Conservation (phyloP, 2,888 invertebrate genomes). For the Acanthococcus lagerstroemiae region DNA sequence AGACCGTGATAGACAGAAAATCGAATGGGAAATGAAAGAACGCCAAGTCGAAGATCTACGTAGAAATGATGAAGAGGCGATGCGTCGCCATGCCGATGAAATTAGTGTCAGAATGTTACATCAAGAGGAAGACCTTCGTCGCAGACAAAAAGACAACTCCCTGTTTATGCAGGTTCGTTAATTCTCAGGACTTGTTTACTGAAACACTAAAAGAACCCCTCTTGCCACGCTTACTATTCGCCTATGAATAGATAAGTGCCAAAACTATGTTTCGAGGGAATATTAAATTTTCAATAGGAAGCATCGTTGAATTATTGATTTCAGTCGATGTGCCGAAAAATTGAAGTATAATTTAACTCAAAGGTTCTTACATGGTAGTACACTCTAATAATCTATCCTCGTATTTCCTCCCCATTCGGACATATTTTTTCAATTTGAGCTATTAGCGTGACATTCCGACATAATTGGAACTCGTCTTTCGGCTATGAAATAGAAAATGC, state of each 20-base stretch:
- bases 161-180: constrained; percentile 65
- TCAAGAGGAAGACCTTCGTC: constrained; percentile 74
- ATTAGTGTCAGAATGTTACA: constrained; percentile 63
- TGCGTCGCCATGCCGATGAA: constrained; percentile 64
- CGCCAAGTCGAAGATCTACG: constrained; percentile 70
- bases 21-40: constrained; percentile 72
- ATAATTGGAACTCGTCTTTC: too few species aligned
- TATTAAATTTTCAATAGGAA: constrained; percentile 13
- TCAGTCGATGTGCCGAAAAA: constrained; percentile 4
- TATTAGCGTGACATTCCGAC: too few species aligned
- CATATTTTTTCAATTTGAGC: too few species aligned
- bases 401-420: too few species aligned
- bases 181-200: not conserved
- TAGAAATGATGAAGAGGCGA: constrained; percentile 55
- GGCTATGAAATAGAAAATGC: too few species aligned
- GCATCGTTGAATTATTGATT: not conserved
- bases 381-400: too few species aligned
- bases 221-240: constrained; percentile 18
- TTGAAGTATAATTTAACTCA: not conserved
- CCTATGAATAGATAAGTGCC: constrained; percentile 9
- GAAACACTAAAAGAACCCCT: not conserved
- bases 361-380: too few species aligned
- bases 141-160: constrained; percentile 77
- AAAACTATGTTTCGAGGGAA: constrained; percentile 6
- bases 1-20: constrained; percentile 75